Conservation (phyloP, 92 coral and sea anemone genomes). For the Diadumene lineata region DNA sequence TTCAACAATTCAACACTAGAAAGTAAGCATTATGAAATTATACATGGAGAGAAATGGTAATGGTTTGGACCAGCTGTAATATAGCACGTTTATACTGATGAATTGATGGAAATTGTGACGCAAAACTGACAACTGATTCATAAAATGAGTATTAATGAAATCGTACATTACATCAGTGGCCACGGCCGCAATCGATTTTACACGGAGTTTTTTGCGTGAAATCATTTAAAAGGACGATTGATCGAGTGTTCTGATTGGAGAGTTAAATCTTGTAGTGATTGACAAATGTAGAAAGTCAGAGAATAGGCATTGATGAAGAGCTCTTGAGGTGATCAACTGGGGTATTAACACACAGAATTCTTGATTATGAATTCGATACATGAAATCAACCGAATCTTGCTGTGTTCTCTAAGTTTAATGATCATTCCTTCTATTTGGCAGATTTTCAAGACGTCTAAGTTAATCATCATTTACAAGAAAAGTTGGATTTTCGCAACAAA, state of each 20-base stretch:
- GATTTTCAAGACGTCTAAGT: not conserved
- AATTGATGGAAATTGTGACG: no score
- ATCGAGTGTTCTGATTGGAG: not conserved
- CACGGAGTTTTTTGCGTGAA: not conserved
- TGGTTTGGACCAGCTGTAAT: no score
- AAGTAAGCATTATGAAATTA: no score
- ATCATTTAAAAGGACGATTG: not conserved
- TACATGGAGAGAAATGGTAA: no score
- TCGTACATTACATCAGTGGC: no score
- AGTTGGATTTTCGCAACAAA: no score
- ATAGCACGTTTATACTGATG: no score
- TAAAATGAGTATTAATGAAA: not conserved
- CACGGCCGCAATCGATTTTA: no score
- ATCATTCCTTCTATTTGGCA: not conserved
- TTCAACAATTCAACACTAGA: no score
- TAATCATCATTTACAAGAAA: not conserved
- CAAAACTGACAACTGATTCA: not conserved
- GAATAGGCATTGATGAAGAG: not conserved
- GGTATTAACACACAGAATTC: not conserved
- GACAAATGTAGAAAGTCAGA: not conserved
- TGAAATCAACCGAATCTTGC: not conserved
- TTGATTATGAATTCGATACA: not conserved
- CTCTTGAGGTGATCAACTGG: not conserved
- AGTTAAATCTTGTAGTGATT: not conserved
- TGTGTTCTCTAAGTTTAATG: not conserved